These are phyloP conservation scores for Bellardia pandia DNA, from an alignment of 2,888 invertebrate species.

Conservation along the genomic window DNA sequence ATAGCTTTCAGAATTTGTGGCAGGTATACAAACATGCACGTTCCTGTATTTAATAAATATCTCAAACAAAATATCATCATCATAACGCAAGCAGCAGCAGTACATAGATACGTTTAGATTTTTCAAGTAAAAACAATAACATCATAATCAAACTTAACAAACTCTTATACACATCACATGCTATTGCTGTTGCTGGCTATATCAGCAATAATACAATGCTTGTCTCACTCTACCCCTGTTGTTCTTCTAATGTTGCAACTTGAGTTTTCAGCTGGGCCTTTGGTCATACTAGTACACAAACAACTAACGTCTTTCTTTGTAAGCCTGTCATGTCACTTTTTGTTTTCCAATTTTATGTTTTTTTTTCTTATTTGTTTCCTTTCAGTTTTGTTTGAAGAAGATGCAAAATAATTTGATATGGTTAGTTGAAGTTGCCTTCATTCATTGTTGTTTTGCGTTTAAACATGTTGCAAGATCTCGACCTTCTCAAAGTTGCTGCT, in stretches of 20 bases:
- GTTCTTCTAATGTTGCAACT: not conserved
- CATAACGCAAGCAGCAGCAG: not conserved
- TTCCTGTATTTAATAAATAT: slow-evolving; percentile 58
- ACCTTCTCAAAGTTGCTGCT: slow-evolving; percentile 50
- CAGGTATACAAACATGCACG: slow-evolving; percentile 50
- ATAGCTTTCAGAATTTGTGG: slow-evolving; percentile 36
- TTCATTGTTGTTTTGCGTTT: slow-evolving; percentile 36
- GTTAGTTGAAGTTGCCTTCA: slow-evolving; percentile 53
- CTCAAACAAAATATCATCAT: slow-evolving; percentile 58
- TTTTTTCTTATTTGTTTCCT: slow-evolving; percentile 4
- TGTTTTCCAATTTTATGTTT: slow-evolving; percentile 15
- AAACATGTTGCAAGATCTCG: slow-evolving; percentile 59
- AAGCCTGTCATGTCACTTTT: slow-evolving; percentile 53
- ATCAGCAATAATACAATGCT: not conserved
- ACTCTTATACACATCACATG: slow-evolving; percentile 10
- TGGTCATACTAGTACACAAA: slow-evolving; percentile 32
- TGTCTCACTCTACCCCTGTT: not conserved
- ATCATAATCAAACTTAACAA: slow-evolving; percentile 51
- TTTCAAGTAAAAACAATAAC: slow-evolving; percentile 46
- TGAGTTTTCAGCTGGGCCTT: slow-evolving; percentile 44
- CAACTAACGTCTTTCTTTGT: slow-evolving; percentile 59
- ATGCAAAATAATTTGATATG: slow-evolving; percentile 68
- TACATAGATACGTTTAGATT: not conserved
- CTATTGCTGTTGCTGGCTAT: not conserved
- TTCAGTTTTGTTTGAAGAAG: slow-evolving; percentile 29